These are phyloP conservation scores for Luscinia megarhynchos DNA, from an alignment of 2,797 vertebrate species.

Conservation along the genomic window DNA sequence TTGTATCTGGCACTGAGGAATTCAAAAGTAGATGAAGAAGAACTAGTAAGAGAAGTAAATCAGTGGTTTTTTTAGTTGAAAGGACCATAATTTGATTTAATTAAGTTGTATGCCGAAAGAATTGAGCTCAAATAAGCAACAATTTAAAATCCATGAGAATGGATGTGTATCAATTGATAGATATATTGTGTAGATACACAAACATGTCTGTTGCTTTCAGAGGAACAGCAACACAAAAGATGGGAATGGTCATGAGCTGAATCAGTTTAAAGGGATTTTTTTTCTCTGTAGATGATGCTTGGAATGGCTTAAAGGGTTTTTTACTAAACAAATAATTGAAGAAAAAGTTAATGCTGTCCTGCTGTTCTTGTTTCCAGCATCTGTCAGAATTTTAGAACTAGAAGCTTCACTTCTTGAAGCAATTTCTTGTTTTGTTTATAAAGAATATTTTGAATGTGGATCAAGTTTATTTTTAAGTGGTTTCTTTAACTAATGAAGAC, in stretches of 20 bases:
- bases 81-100: neutral
- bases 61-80: neutral
- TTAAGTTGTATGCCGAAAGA: neutral
- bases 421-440: constrained; percentile 51
- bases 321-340: neutral
- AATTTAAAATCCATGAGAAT: neutral
- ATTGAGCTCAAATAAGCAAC: neutral
- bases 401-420: constrained; percentile 37
- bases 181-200: rapidly evolving
- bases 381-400: constrained; percentile 12
- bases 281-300: neutral
- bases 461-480: constrained; percentile 52
- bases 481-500: constrained; percentile 24
- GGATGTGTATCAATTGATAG: rapidly evolving
- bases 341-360: constrained; percentile 26
- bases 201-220: neutral
- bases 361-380: constrained; percentile 23
- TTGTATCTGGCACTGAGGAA: neutral
- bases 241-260: neutral
- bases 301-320: neutral
- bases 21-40: neutral
- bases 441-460: constrained; percentile 31
- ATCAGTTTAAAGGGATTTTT: neutral
- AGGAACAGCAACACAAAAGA: neutral
- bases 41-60: neutral